phyloP scores from a whole-genome alignment of 2,888 invertebrate species.

The Dasysyrphus albostriatus region DNA sequence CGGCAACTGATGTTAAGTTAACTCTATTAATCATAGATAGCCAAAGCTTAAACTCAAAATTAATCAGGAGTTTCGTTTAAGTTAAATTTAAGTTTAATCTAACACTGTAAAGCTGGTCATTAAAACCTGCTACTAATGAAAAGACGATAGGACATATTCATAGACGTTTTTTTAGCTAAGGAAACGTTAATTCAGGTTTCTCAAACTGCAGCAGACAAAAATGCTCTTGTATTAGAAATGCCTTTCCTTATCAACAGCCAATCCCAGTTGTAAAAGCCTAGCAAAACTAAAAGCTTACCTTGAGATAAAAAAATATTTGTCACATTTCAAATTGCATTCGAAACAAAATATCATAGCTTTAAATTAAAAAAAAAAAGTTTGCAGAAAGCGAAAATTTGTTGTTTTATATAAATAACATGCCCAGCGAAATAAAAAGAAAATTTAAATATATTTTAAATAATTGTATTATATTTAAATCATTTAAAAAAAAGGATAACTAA shows the following conservation, averaged over 20 bases:
- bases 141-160: no score
- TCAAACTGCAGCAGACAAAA: no score
- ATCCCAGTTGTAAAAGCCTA: neutral
- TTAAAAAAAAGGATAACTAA: slow-evolving; percentile 18
- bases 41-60: no score
- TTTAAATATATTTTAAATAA: slow-evolving; percentile 21
- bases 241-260: no score
- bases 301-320: neutral
- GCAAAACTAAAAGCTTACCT: slow-evolving; percentile 9
- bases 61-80: no score
- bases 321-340: slow-evolving; percentile 13
- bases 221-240: no score
- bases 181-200: neutral
- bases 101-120: no score
- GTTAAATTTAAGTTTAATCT: neutral
- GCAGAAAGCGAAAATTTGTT: slow-evolving; percentile 22
- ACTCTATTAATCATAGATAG: no score
- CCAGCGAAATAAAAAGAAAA: slow-evolving; percentile 50
- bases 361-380: neutral
- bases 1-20: no score
- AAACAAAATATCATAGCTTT: neutral
- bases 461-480: slow-evolving; percentile 40
- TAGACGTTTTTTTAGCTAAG: no score
- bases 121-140: no score
- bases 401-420: slow-evolving; percentile 50